phyloP scores from a whole-genome alignment of 2,113 vertebrate genomes.

The Coptodon rendalli region DNA sequence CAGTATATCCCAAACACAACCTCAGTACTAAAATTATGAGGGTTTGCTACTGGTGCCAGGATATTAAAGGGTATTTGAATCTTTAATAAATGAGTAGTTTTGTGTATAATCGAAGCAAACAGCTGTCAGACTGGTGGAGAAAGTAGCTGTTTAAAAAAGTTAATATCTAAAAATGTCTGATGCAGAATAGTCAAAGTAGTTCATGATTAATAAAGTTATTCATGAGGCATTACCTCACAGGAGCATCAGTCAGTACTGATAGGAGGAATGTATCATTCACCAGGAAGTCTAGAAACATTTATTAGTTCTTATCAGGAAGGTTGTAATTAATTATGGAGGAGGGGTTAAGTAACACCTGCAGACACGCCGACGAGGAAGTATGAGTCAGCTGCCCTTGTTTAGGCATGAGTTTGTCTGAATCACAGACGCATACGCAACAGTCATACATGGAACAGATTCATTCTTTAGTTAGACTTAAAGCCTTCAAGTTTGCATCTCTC shows the following conservation, averaged over 20 bases:
- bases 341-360: conserved; percentile 32
- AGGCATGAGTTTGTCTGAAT: conserved; percentile 2
- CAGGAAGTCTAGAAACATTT: not conserved
- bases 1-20: not conserved
- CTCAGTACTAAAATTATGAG: not conserved
- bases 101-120: not conserved
- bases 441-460: not conserved
- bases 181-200: not conserved
- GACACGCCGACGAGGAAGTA: not conserved
- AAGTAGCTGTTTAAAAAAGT: not conserved
- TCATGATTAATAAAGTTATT: not conserved
- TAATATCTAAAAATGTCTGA: not conserved
- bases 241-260: not conserved
- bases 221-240: not conserved
- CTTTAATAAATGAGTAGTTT: not conserved
- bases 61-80: not conserved
- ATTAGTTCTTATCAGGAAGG: not conserved
- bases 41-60: not conserved
- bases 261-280: not conserved
- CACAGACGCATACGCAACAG: not conserved
- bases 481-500: not conserved
- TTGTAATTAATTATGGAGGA: not conserved
- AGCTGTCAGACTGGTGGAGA: not conserved
- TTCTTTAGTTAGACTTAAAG: not conserved
- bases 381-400: conserved; percentile 29